Conservation (phyloP, 2,888 invertebrate species). For the Matsumyia berberina region DNA sequence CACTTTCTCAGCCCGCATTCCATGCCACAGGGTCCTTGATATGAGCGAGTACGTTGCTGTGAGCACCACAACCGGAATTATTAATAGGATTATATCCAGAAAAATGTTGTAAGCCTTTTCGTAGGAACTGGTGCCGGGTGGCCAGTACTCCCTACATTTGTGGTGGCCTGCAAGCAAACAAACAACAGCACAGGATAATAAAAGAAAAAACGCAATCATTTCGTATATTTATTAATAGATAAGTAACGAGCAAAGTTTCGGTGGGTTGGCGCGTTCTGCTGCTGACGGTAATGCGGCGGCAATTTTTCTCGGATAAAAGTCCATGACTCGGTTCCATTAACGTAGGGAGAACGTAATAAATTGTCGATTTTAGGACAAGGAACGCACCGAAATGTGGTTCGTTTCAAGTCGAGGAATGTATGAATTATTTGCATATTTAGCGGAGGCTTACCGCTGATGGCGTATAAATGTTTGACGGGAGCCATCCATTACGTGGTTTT, state of each 20-base stretch:
- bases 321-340: not conserved
- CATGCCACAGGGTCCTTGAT: slow-evolving; percentile 79
- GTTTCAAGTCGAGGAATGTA: not conserved
- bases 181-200: slow-evolving; percentile 24
- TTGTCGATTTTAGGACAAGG: not conserved
- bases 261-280: not conserved
- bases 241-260: slow-evolving; percentile 9
- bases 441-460: not conserved
- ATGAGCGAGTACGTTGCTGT: slow-evolving; percentile 86
- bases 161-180: slow-evolving; percentile 84
- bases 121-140: slow-evolving; percentile 82
- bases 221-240: slow-evolving; percentile 36
- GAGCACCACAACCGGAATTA: slow-evolving; percentile 87
- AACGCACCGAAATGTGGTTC: not conserved
- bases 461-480: not conserved
- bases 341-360: not conserved
- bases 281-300: slow-evolving; percentile 4
- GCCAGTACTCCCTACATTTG: slow-evolving; percentile 87
- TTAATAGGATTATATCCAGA: slow-evolving; percentile 86
- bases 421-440: slow-evolving; percentile 23
- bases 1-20: slow-evolving; percentile 81
- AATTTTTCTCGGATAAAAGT: slow-evolving; percentile 3
- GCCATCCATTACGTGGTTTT: not conserved
- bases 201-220: slow-evolving; percentile 31
- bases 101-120: slow-evolving; percentile 87